Conservation (phyloP, 2,113 vertebrate genomes). For the Illadopsis cleaveri region DNA sequence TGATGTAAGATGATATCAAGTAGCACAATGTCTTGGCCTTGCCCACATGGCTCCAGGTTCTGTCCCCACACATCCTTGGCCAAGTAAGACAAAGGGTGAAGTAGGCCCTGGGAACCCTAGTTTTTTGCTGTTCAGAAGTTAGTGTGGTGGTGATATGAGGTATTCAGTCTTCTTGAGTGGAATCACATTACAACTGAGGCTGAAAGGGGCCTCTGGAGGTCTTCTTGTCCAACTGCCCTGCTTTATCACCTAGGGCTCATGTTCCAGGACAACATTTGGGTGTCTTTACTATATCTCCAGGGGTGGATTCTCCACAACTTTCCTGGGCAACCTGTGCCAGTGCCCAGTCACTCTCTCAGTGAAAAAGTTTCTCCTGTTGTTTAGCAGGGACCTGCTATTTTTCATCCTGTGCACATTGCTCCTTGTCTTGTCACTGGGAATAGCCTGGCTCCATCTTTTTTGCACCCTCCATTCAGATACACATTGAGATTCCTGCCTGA, state of each 20-base stretch:
- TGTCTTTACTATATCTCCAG: not conserved
- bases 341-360: not conserved
- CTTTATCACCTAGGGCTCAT: not conserved
- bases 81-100: not conserved
- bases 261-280: not conserved
- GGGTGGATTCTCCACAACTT: not conserved
- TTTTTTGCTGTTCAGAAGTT: not conserved
- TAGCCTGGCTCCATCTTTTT: not conserved
- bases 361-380: not conserved
- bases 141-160: not conserved
- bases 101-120: rapidly evolving
- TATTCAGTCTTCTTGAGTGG: not conserved
- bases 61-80: not conserved
- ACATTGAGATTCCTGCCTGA: not conserved
- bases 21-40: not conserved
- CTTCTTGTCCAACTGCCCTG: not conserved
- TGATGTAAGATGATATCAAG: not conserved
- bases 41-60: not conserved
- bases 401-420: not conserved
- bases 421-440: not conserved
- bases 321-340: not conserved
- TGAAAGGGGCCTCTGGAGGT: not conserved
- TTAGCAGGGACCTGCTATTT: not conserved
- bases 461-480: not conserved
- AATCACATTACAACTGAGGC: not conserved